A percentile compares a stretch with the other conserved stretches of the same genome.
Conservation (phyloP, 2,888 invertebrate species). For the Calameuta idolon region DNA sequence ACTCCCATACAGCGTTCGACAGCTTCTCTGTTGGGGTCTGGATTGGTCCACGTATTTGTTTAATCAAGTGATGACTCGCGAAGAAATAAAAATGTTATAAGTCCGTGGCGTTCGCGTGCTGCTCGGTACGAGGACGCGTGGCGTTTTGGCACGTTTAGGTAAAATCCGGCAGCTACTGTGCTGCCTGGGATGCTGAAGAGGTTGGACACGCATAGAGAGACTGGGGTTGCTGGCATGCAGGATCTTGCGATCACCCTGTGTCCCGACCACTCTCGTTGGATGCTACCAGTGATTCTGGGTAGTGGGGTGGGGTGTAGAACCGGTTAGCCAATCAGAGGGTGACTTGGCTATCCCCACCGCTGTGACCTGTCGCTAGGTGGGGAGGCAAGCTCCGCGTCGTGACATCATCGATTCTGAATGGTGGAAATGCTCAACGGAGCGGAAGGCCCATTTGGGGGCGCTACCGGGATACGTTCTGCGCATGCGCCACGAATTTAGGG, state of each 20-base stretch:
- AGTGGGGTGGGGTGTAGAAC: constrained; percentile 35
- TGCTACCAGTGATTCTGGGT: constrained; percentile 36
- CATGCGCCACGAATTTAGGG: constrained; percentile 37
- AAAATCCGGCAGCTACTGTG: neutral
- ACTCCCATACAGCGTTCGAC: neutral
- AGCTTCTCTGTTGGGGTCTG: neutral
- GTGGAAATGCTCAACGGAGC: constrained; percentile 65
- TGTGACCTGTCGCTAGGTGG: constrained; percentile 33
- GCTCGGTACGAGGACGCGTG: constrained; percentile 50
- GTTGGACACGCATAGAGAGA: constrained; percentile 45
- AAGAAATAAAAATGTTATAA: neutral
- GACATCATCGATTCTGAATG: constrained; percentile 67
- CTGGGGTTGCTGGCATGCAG: constrained; percentile 30
- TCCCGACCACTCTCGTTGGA: constrained; percentile 47
- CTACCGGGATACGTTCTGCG: constrained; percentile 39
- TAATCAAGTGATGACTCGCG: neutral
- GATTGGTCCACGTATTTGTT: neutral
- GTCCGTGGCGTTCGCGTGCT: constrained; percentile 28
- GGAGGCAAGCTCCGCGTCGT: constrained; percentile 50
- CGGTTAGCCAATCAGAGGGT: constrained; percentile 46
- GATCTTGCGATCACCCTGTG: constrained; percentile 8
- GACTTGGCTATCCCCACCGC: constrained; percentile 32
- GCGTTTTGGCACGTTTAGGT: constrained; percentile 45
- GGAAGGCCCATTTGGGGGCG: constrained; percentile 66
- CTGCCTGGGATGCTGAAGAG: constrained; percentile 27